Evolutionary conservation across 2,797 vertebrate genomes (phyloP), one percentile per base, ranked within the genome.

Genomic region (Sphenopsis melanotis): DNA sequence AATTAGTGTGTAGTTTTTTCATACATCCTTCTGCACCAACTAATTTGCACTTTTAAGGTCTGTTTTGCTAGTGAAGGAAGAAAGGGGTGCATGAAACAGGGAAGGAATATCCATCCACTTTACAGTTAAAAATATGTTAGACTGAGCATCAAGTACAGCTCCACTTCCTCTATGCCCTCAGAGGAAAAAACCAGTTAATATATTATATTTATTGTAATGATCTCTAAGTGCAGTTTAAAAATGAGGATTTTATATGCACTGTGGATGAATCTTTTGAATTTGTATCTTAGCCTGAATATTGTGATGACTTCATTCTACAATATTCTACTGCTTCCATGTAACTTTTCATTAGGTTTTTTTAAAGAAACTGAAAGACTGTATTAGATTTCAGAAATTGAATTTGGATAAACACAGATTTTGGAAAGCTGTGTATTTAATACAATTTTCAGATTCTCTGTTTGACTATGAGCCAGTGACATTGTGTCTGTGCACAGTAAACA

Each of bases 371-470:
- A 55, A 52, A 76, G 52, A 23, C 26, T 12, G 12, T 90, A 94
- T 91, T 95, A 90, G 55, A 84, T 94, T 94, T 93, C 60, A 85
- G 63, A 93, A 95, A 96, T 52, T 94, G 36, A 94, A 79, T 95
- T 94, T 93, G 66, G 66, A 64, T 83, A 85, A 86, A 71, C 16
- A 36, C 29, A 83, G 76, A 75, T 91, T 96, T 91, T 85, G 86
- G 88, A 94, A 93, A 94, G 83, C 90, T 88, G 21, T 23, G 16
- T 71, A 86, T 75, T 94, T 95, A 96, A 95, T 94, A 82, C 18
- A 90, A 90, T 94, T 94, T 95, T 77, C 79, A 86, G 63, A 41
- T 37, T 65, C 53, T 29, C 47, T 91, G 64, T 81, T 91, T 94
- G 94, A 78, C 37, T 93, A 29, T 85, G 50, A 93, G 83, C 94